Evolutionary conservation across 2,113 vertebrate species (phyloP), one percentile per base, ranked within the genome.

Genomic region (Poeciliopsis occidentalis): DNA sequence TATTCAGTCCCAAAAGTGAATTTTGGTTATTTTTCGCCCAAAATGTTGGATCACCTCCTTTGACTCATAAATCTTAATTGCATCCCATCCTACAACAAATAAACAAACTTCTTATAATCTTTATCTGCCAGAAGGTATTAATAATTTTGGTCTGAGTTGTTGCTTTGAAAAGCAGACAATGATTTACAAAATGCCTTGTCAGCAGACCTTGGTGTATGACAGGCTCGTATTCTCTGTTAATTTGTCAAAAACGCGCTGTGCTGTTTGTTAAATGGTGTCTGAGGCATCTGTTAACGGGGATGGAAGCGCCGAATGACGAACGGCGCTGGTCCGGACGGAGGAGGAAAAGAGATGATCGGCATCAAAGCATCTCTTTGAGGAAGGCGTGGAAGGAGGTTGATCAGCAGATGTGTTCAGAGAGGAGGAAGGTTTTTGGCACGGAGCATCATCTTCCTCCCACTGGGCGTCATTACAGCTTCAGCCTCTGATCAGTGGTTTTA

Each of bases 401-500:
- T 31, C 60, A 62, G 39, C 27, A 60, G 62, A 77, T 64, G 62
- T 51, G 60, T 69, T 54, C 65, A 62, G 29, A 72, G 34, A 67
- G 44, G 68, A 66, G 29, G 39, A 65, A 22, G 57, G 62, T 64
- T 13, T 75, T 69, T 47, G 44, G 63, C 63, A 71, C n/a, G 19
- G 54, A 75, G 44, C 70, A 66, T 63, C 66, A 63, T 68, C 60
- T 7, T 44, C 64, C 41, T 64, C 79, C 81, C 73, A 61, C 64
- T 47, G 76, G 67, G 68, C 67, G 69, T 71, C 67, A 67, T 86
- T 75, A 84, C 41, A 65, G 75, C 6, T 26, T 17, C 13, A 30
- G 47, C 67, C 57, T 76, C 44, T 76, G 73, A 81, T 82, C 71
- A 60, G 76, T 29, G 51, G 54, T 73, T 77, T 77, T 78, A 82